Base-by-base conservation (phyloP, 1,140 invertebrate genomes). In the Bombus soroeensis region DNA sequence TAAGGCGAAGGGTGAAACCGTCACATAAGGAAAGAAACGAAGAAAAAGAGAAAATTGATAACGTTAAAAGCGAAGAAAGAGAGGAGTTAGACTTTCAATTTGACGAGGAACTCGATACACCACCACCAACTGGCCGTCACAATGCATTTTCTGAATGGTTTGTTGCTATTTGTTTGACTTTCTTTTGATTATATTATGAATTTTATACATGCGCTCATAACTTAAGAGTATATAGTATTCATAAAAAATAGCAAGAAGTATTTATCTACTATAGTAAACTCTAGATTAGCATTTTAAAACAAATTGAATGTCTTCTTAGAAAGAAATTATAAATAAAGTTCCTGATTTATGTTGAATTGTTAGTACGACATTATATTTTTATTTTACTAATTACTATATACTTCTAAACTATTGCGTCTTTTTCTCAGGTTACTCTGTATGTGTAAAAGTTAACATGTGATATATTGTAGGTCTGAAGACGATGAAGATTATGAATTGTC, bases 21-120 rank as follows among this genome's bases (percentile, higher is more conserved):
- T 91, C 94, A 25, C 93, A 95, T 22, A 95, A 95, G 89, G 93
- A 94, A 41, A 95, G 93, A 89, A 93, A 88, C 28, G 92, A 96
- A 94, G 94, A 94, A 62, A 94, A 92, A 81, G 93, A 94, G 8
- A 93, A 92, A 75, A 91, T 81, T 39, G 93, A 89, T 84, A 95
- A 93, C 88, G 87, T 83, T 84, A 95, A 94, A 86, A 94, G 92
- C 88, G 95, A 96, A 90, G 96, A 97, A 94, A 96, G 97, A 85
- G 98, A 99, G 94, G 98, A 99, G 94, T 95, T 99, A 82, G 98
- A 99, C 94, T 99, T 99, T 95, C 98, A 99, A 95, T 99, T 99
- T 95, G 99, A 99, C 94, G 98, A 99, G 95, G 99, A 99, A 94
- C 95, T 99, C 62, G 97, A 98, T 87, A 96, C 97, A 83, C 96